phyloP scores from a whole-genome alignment of 1,140 invertebrate species.

The Gryllus bimaculatus region DNA sequence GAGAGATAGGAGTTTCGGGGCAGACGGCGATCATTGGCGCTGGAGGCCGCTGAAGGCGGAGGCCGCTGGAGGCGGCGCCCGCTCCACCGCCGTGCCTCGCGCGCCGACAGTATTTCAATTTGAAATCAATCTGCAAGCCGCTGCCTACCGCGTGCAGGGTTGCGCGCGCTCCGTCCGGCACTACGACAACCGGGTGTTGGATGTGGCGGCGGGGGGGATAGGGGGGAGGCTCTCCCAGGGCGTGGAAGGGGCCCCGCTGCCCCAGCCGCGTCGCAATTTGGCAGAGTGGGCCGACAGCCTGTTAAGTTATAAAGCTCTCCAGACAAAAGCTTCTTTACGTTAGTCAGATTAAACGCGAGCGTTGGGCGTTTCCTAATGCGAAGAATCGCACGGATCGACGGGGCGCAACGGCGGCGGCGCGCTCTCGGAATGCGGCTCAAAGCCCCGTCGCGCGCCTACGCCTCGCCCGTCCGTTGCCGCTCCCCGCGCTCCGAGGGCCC shows the following conservation, averaged over 20 bases:
- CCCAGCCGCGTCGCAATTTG: background rate
- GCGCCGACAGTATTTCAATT: background rate
- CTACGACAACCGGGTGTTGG: too few relatives aligned
- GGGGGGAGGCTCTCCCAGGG: too few relatives aligned
- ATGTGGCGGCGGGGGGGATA: too few relatives aligned
- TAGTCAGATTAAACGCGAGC: background rate
- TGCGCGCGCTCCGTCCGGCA: too few relatives aligned
- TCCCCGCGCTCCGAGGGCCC: background rate
- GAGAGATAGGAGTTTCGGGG: too few relatives aligned
- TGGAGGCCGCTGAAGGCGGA: too few relatives aligned
- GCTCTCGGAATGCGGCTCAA: background rate
- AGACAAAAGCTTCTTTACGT: background rate
- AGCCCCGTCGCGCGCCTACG: background rate
- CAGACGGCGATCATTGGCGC: too few relatives aligned
- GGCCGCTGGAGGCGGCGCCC: too few relatives aligned
- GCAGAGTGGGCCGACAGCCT: background rate
- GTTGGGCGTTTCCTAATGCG: background rate
- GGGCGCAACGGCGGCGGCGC: background rate
- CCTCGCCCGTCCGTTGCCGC: background rate
- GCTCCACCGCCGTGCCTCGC: too few relatives aligned
- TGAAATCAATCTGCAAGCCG: background rate
- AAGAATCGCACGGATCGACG: background rate
- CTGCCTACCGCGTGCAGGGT: too few relatives aligned
- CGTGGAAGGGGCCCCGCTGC: background rate
- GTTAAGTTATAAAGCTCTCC: slow-evolving; percentile 1